Evolutionary conservation across 2,113 vertebrate genomes (phyloP), one percentile per base, ranked within the genome.

Genomic region (Carettochelys insculpta): DNA sequence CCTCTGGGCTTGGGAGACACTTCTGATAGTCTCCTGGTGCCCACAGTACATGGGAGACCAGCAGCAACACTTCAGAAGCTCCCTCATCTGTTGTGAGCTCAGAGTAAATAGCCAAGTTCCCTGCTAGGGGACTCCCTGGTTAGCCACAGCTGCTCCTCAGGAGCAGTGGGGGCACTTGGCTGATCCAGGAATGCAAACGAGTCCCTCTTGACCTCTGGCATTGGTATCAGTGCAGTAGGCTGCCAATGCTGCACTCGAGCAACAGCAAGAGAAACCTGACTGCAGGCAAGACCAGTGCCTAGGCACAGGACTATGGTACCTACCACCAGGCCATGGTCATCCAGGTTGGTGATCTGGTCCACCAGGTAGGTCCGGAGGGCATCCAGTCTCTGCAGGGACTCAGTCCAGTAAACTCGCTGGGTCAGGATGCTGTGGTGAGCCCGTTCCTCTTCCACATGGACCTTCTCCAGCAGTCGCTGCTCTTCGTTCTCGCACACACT

Each of bases 401-500:
- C 98, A 0, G 92, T 95, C 99, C 99, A 99, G 98, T 99, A 99
- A 24, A 95, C 98, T 47, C 80, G 97, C 97, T 99, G 99, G 2
- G 99, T 99, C 83, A 99, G 97, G 95, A 99, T 98, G 75, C 98
- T 99, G 98, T 99, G 98, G 91, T 99, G 98, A 2, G 97, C 98
- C 25, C 98, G 96, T 95, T 99, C 99, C 96, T 99, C 98, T 95
- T 99, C 99, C 0, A 88, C 77, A 1, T 99, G 99, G 89, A 99
- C 98, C 94, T 94, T 97, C 94, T 99, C 99, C 96, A 99, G 95
- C 83, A 99, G 84, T 11, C 97, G 97, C 98, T 99, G 99, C 92
- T 99, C 99, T 92, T 99, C 99, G 1, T 98, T 98, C 84, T 99
- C 99, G 5, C 99, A 98, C 6, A 97, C 97, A 3, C 97, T 98